Percentiles rank a stretch among this genome's conserved stretches.
phyloP scores from a whole-genome alignment of 2,888 invertebrate species.

The Alcis repandata region DNA sequence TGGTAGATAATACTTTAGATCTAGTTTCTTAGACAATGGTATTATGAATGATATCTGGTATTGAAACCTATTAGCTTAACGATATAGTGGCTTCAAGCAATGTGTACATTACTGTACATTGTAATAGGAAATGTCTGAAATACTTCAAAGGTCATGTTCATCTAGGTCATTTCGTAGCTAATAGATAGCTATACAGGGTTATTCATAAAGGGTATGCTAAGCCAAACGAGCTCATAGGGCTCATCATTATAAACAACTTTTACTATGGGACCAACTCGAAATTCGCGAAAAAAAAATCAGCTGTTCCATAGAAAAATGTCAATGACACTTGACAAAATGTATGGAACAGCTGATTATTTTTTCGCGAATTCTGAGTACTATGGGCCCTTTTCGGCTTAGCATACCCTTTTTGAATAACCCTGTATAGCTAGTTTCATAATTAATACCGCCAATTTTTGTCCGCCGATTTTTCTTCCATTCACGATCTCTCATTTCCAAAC shows the following conservation, averaged over 20 bases:
- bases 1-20: slow-evolving; percentile 21
- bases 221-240: too few relatives aligned
- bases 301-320: too few relatives aligned
- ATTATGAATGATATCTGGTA: slow-evolving; percentile 27
- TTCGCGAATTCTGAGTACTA: too few relatives aligned
- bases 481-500: slow-evolving; percentile 34
- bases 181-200: neutral
- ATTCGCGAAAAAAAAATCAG: too few relatives aligned
- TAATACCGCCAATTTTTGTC: neutral
- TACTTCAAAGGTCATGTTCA: slow-evolving; percentile 19
- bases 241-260: too few relatives aligned
- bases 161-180: neutral
- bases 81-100: slow-evolving; percentile 1
- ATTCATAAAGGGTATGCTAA: too few relatives aligned
- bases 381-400: too few relatives aligned
- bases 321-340: too few relatives aligned
- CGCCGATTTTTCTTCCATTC: slow-evolving; percentile 1
- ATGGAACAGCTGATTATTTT: too few relatives aligned
- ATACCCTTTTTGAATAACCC: too few relatives aligned
- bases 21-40: slow-evolving; percentile 14
- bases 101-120: slow-evolving; percentile 9
- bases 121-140: slow-evolving; percentile 14
- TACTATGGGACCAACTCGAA: too few relatives aligned
- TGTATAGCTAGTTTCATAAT: slow-evolving; percentile 8
- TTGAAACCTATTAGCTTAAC: slow-evolving; percentile 15